These are phyloP conservation scores for Caenorhabditis sp. DNA, from an alignment of 2,888 invertebrate genomes.

Conservation along the genomic window DNA sequence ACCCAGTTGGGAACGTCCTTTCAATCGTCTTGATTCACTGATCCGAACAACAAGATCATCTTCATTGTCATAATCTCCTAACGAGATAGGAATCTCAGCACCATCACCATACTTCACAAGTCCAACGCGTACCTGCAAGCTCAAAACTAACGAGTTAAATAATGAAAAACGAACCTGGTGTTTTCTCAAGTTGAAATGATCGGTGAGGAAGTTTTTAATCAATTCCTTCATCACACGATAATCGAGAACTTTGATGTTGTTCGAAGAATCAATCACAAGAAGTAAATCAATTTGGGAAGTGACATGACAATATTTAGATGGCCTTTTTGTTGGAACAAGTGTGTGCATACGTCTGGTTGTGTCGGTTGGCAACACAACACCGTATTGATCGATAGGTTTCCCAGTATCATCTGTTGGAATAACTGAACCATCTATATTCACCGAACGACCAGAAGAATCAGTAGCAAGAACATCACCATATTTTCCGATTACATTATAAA, in stretches of 20 bases:
- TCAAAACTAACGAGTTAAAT: background rate
- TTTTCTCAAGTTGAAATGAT: conserved; percentile 64
- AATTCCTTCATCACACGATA: conserved; percentile 69
- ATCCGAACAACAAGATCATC: conserved; percentile 60
- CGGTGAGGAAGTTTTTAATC: conserved; percentile 64
- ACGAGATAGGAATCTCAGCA: conserved; percentile 64
- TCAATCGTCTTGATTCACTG: conserved; percentile 63
- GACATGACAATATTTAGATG: conserved; percentile 55
- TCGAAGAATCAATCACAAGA: conserved; percentile 66
- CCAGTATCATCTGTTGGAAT: conserved; percentile 46
- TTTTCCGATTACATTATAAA: conserved; percentile 42
- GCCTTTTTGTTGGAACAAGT: conserved; percentile 32
- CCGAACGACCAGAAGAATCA: conserved; percentile 26
- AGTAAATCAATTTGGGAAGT: conserved; percentile 62
- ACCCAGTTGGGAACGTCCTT: conserved; percentile 61
- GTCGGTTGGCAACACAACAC: conserved; percentile 47
- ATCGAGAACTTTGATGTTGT: conserved; percentile 67
- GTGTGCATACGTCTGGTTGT: conserved; percentile 26
- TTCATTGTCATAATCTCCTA: conserved; percentile 65
- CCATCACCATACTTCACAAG: conserved; percentile 65
- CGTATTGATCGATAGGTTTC: conserved; percentile 44
- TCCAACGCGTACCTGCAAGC: conserved; percentile 55
- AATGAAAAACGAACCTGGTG: conserved; percentile 47
- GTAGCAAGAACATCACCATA: conserved; percentile 51
- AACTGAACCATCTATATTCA: conserved; percentile 39